These are phyloP conservation scores for Mirounga angustirostris DNA, from an alignment of 2,113 vertebrate genomes.

Conservation along the genomic window DNA sequence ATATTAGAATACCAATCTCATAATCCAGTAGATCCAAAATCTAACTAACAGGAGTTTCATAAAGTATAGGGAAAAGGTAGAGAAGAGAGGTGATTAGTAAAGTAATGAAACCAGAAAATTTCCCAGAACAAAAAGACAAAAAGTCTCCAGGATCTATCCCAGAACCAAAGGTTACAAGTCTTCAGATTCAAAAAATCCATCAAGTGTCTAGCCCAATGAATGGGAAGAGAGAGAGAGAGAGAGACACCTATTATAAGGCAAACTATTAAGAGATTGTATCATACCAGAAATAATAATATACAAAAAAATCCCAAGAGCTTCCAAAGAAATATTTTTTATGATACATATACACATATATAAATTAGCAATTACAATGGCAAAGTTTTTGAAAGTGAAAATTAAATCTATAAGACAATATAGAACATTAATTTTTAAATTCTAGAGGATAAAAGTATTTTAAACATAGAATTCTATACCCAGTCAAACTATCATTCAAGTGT, in stretches of 20 bases:
- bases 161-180: neutral
- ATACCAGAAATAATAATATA: neutral
- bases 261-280: neutral
- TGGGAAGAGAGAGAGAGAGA: neutral
- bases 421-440: neutral
- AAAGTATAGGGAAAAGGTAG: neutral
- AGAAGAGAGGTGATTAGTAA: neutral
- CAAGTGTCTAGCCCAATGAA: neutral
- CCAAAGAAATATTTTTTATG: neutral
- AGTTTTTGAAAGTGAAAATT: neutral
- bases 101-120: conserved; percentile 26
- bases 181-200: conserved; percentile 20
- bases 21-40: neutral
- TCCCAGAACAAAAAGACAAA: neutral
- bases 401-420: neutral
- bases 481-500: neutral
- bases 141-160: neutral
- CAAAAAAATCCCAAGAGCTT: neutral
- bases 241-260: neutral
- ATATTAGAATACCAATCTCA: neutral
- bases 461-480: conserved; percentile 27
- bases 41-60: neutral
- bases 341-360: neutral
- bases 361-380: conserved; percentile 1
- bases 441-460: neutral